phyloP scores from a whole-genome alignment of 2,113 vertebrate genomes.

The Brevimyrus niger region DNA sequence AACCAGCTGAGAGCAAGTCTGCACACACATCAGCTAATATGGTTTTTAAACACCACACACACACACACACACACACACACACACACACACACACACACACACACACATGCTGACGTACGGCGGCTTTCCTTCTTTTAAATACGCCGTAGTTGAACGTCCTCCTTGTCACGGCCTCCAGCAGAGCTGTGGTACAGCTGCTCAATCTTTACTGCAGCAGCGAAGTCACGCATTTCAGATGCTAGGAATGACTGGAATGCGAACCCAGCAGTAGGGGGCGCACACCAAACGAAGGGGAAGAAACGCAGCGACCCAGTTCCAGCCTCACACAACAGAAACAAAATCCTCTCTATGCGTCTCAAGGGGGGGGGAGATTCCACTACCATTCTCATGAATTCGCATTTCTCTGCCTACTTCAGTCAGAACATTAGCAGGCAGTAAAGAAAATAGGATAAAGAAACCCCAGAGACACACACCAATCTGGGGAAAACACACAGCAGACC shows the following conservation, averaged over 20 bases:
- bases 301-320: neutral
- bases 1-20: neutral
- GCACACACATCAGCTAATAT: neutral
- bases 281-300: neutral
- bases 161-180: neutral
- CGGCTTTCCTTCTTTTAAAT: neutral
- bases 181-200: neutral
- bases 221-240: neutral
- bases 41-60: neutral
- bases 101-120: no score
- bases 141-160: neutral
- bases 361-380: neutral
- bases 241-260: conserved; percentile 3
- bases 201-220: neutral
- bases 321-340: neutral
- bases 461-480: neutral
- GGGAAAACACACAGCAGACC: neutral
- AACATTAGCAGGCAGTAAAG: neutral
- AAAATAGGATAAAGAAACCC: neutral
- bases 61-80: no score
- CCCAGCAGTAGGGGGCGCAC: neutral
- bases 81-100: no score
- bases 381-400: neutral
- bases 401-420: neutral
- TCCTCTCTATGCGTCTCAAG: neutral